A percentile compares a stretch with the other conserved stretches of the same genome.
These are phyloP conservation scores for Cynaeus angustus DNA, from an alignment of 2,888 invertebrate genomes.

Conservation along the genomic window DNA sequence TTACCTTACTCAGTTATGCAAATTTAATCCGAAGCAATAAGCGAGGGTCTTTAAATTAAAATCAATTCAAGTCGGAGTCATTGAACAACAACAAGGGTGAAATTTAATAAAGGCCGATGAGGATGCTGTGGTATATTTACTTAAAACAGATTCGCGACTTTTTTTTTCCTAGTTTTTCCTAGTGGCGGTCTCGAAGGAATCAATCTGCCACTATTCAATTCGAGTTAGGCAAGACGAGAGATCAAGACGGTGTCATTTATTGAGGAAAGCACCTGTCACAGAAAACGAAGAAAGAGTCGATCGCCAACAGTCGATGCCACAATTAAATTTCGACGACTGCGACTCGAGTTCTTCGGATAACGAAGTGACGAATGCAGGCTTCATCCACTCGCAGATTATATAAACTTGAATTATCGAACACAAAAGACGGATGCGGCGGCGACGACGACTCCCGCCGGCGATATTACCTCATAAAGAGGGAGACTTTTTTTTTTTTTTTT, in stretches of 20 bases:
- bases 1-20: conserved; percentile 50
- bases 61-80: conserved; percentile 47
- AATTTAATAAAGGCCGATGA: conserved; percentile 48
- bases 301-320: conserved; percentile 49
- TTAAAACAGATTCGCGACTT: conserved; percentile 27
- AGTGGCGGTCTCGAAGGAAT: conserved; percentile 46
- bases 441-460: conserved; percentile 26
- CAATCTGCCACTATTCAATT: conserved; percentile 58
- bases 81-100: conserved; percentile 48
- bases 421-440: conserved; percentile 39
- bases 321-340: conserved; percentile 46
- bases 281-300: conserved; percentile 52
- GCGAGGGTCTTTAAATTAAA: conserved; percentile 48
- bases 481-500: conserved; percentile 26
- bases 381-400: conserved; percentile 39
- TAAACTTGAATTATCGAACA: conserved; percentile 48
- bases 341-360: conserved; percentile 39
- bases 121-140: conserved; percentile 40
- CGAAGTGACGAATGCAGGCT: conserved; percentile 44
- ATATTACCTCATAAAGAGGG: conserved; percentile 37
- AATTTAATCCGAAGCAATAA: conserved; percentile 49
- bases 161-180: neutral
- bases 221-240: conserved; percentile 56
- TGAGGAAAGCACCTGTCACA: conserved; percentile 57
- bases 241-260: conserved; percentile 56